Conservation (phyloP, 2,888 invertebrate species). For the Colostygia pectinataria region DNA sequence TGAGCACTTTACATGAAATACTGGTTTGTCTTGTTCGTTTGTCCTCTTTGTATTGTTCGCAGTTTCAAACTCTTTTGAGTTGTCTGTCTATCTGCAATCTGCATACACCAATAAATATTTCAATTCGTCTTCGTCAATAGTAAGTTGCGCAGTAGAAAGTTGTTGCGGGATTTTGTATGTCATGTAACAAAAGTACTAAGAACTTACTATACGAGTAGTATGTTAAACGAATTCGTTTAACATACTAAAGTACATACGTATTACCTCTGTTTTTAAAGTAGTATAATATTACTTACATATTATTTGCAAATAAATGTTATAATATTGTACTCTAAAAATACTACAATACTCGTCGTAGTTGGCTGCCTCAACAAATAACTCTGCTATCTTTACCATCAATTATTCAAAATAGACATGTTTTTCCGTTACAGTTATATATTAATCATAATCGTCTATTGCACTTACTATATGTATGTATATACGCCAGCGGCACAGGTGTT, state of each 20-base stretch:
- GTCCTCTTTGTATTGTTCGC: conserved; percentile 67
- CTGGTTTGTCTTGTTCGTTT: conserved; percentile 61
- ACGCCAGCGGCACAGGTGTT: conserved; percentile 62
- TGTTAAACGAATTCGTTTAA: too few species aligned
- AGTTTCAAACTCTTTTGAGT: conserved; percentile 52
- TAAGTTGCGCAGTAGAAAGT: too few species aligned
- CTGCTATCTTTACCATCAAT: conserved; percentile 36
- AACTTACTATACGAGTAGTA: too few species aligned
- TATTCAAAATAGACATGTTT: conserved; percentile 47
- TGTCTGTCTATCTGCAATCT: conserved; percentile 43
- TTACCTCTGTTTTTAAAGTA: too few species aligned
- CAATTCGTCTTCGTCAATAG: too few species aligned
- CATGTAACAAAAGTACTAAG: too few species aligned
- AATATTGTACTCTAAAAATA: conserved; percentile 32
- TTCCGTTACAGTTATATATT: conserved; percentile 59
- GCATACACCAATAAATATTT: conserved; percentile 45
- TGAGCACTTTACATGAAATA: conserved; percentile 52
- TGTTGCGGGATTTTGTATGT: too few species aligned
- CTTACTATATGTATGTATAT: too few species aligned
- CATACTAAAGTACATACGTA: too few species aligned
- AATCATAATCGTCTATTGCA: conserved; percentile 61
- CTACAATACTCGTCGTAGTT: conserved; percentile 38
- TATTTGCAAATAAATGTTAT: neutral
- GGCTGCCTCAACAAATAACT: conserved; percentile 45
- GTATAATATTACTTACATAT: too few species aligned